Conservation (phyloP, 2,797 vertebrate species). For the Tachyglossus aculeatus region DNA sequence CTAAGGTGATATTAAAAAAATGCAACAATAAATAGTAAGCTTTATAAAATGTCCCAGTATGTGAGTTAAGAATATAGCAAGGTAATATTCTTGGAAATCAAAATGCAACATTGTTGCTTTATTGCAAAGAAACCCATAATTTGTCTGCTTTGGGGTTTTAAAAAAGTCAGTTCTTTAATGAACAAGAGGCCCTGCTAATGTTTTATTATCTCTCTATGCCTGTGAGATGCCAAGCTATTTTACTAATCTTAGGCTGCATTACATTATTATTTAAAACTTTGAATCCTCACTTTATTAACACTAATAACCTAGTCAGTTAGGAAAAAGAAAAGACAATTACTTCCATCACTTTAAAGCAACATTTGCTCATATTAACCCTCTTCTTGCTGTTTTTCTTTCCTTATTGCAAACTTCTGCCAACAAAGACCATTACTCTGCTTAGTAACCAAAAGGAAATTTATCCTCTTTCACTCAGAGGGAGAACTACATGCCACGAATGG, state of each 20-base stretch:
- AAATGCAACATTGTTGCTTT: constrained; percentile 33
- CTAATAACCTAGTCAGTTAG: constrained; percentile 32
- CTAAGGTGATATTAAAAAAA: not conserved
- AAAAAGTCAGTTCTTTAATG: constrained; percentile 56
- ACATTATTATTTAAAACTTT: constrained; percentile 53
- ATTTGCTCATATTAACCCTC: constrained; percentile 6
- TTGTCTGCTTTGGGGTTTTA: constrained; percentile 45
- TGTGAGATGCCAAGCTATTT: constrained; percentile 32
- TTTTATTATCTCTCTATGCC: constrained; percentile 43
- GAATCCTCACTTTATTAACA: constrained; percentile 48
- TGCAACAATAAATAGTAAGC: constrained; percentile 31
- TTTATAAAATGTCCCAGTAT: constrained; percentile 33
- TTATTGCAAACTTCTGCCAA: constrained; percentile 41
- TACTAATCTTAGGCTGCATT: constrained; percentile 57
- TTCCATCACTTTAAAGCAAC: constrained; percentile 46
- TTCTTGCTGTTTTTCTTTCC: constrained; percentile 42
- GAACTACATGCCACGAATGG: constrained; percentile 27
- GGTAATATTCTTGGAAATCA: constrained; percentile 32
- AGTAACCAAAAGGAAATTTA: constrained; percentile 45
- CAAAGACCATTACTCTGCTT: constrained; percentile 61
- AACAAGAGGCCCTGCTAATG: constrained; percentile 46
- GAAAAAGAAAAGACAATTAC: constrained; percentile 44
- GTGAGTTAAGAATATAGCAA: constrained; percentile 40
- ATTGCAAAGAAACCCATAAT: constrained; percentile 42
- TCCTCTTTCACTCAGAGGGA: constrained; percentile 55